A percentile compares a stretch with the other conserved stretches of the same genome.
phyloP scores from a whole-genome alignment of 2,113 vertebrate species.

The Pao palembangensis region DNA sequence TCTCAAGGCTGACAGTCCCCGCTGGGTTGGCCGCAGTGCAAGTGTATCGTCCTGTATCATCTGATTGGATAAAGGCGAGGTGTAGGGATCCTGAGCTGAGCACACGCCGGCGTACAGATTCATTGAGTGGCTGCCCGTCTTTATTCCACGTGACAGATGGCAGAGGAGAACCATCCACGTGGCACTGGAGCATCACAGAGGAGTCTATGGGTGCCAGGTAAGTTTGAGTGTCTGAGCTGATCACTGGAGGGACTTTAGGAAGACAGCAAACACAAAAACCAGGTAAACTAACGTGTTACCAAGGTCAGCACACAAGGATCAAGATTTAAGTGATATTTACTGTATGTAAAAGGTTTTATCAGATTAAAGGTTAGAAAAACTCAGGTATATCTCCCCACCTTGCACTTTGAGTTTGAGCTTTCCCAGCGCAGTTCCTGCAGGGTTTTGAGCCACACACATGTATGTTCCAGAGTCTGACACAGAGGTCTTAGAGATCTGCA shows the following conservation, averaged over 20 bases:
- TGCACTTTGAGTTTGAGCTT: conserved; percentile 94
- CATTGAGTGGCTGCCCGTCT: conserved; percentile 76
- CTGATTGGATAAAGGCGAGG: conserved; percentile 80
- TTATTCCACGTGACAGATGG: conserved; percentile 86
- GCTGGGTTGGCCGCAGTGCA: conserved; percentile 85
- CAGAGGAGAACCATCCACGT: conserved; percentile 79
- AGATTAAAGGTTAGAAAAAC: background rate
- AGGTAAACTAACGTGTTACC: background rate
- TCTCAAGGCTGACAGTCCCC: conserved; percentile 75
- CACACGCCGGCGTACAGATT: conserved; percentile 77
- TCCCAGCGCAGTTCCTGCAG: conserved; percentile 89
- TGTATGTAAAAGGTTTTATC: background rate
- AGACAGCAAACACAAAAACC: background rate
- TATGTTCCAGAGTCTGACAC: conserved; percentile 87
- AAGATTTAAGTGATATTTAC: background rate
- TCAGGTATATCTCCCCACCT: conserved; percentile 68
- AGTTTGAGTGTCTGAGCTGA: conserved; percentile 71
- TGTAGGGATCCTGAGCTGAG: conserved; percentile 87
- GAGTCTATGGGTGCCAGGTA: conserved; percentile 79
- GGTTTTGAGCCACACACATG: conserved; percentile 93
- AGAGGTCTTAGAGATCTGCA: conserved; percentile 83
- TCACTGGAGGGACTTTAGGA: conserved; percentile 84
- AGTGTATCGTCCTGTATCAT: conserved; percentile 82
- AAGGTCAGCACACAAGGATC: no score
- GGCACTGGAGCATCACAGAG: conserved; percentile 82